Base-by-base conservation (phyloP, 1,140 invertebrate species). In the Phenacoccus solenopsis region DNA sequence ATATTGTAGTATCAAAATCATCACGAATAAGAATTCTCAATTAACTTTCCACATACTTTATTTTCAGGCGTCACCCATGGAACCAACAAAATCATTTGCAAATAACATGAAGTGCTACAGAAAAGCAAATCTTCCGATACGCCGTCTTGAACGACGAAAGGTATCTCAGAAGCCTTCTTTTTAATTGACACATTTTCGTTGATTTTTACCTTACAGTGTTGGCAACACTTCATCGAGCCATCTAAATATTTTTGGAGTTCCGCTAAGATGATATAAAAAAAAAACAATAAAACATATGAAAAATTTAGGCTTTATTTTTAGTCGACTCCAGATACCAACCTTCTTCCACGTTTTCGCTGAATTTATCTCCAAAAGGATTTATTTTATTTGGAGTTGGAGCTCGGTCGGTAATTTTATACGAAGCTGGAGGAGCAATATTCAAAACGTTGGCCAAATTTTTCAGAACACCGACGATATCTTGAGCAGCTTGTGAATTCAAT, bases 191-290 rank as follows among this genome's bases (percentile, higher is more conserved):
- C 82, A 72, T 87, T 89, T 78, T 89, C 90, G 67, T 93, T 80
- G 73, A 96, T 91, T 13, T 93, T 88, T 64, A 93, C 88, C 77
- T 95, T 92, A 80, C 93, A 97, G 76, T 94, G 90, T 28, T 89
- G 84, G 79, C 94, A 97, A 78, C 95, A 95, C 77, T 91, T 93
- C 0, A 89, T 89, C 7, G 87, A 87, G 56, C 91, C 90, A 77
- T 93, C 93, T 16, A 96, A 80, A 75, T 96, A 90, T 74, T 88
- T 91, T 78, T 95, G 92, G 73, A 96, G 92, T 78, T 94, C 91
- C 70, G 92, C 87, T 21, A 87, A 86, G 28, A 86, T n/a, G n/a
- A n/a, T n/a, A 84, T 71, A 35, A 80, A 80, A 70, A 72, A 73
- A 71, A 13, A 7, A 32, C 30, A 32, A 7, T 32, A n/a, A n/a